phyloP scores from a whole-genome alignment of 2,888 invertebrate species.

The Clostera curtula region DNA sequence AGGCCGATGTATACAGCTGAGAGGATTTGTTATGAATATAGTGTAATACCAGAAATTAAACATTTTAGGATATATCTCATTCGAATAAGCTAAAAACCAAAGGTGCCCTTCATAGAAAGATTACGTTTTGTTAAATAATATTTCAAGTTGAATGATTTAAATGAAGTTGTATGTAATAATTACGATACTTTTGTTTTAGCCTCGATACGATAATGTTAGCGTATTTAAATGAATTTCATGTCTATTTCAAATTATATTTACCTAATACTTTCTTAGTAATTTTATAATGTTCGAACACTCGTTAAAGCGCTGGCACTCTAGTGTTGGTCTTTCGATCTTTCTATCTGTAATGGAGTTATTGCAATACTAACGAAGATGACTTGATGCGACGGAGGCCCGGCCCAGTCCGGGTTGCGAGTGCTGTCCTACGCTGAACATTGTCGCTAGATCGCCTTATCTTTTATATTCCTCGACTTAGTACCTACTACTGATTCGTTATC shows the following conservation, averaged over 20 bases:
- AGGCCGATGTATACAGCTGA: constrained; percentile 62
- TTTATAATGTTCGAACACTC: constrained; percentile 70
- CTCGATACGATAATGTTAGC: constrained; percentile 69
- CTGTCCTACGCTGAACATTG: constrained; percentile 39
- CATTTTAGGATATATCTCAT: constrained; percentile 74
- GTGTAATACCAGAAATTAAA: constrained; percentile 69
- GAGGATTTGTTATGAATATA: constrained; percentile 67
- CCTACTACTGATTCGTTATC: constrained; percentile 16
- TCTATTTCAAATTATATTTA: constrained; percentile 75
- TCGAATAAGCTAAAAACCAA: constrained; percentile 87
- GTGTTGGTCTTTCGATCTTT: constrained; percentile 68
- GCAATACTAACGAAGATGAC: constrained; percentile 41
- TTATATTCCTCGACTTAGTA: constrained; percentile 9
- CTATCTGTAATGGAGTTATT: constrained; percentile 52
- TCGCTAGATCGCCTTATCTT: constrained; percentile 32
- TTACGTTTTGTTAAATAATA: constrained; percentile 74
- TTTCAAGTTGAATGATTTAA: constrained; percentile 72
- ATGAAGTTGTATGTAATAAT: constrained; percentile 69
- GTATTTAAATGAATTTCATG: constrained; percentile 68
- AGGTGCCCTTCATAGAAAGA: constrained; percentile 85
- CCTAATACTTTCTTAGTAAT: constrained; percentile 67
- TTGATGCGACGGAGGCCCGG: constrained; percentile 32
- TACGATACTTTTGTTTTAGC: constrained; percentile 70
- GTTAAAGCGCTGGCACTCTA: constrained; percentile 73
- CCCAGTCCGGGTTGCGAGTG: constrained; percentile 38